A percentile compares a stretch with the other conserved stretches of the same genome.
Evolutionary conservation across 1,140 invertebrate genomes (phyloP).

Genomic region (Meloidogyne chitwoodi): DNA sequence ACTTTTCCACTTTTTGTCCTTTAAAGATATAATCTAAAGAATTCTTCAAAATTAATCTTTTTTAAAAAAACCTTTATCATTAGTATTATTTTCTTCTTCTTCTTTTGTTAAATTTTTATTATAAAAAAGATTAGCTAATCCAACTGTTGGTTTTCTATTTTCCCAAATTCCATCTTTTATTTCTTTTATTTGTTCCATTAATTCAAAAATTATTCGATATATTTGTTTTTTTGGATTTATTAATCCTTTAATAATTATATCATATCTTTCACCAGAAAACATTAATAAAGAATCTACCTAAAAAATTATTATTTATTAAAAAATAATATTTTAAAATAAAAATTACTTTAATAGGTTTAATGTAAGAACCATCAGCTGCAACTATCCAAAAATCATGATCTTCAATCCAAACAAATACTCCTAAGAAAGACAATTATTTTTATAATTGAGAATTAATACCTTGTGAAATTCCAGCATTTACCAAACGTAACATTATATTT

Average conservation of each 20-base stretch:
- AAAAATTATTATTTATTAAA: not conserved
- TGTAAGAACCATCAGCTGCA: conserved; percentile 51
- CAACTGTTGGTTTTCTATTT: conserved; percentile 25
- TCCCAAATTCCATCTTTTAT: not conserved
- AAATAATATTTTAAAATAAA: not conserved
- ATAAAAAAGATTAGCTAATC: conserved; percentile 51
- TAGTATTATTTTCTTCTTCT: conserved; percentile 23
- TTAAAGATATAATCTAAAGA: no score
- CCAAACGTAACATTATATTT: conserved; percentile 45
- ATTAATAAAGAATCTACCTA: conserved; percentile 49
- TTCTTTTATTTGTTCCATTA: conserved; percentile 48
- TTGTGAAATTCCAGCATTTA: conserved; percentile 59
- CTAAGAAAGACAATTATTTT: not conserved
- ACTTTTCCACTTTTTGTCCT: no score
- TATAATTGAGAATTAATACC: not conserved
- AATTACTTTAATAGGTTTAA: conserved; percentile 36
- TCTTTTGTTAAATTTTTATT: conserved; percentile 24
- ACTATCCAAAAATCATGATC: conserved; percentile 50
- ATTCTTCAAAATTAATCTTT: no score
- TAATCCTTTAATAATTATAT: conserved; percentile 48
- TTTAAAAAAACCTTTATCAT: not conserved
- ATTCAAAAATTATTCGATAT: conserved; percentile 53
- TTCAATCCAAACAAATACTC: conserved; percentile 50
- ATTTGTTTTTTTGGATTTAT: conserved; percentile 33
- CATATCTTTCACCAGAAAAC: conserved; percentile 57